phyloP scores from a whole-genome alignment of 2,888 invertebrate species.

The Synergus itoensis region DNA sequence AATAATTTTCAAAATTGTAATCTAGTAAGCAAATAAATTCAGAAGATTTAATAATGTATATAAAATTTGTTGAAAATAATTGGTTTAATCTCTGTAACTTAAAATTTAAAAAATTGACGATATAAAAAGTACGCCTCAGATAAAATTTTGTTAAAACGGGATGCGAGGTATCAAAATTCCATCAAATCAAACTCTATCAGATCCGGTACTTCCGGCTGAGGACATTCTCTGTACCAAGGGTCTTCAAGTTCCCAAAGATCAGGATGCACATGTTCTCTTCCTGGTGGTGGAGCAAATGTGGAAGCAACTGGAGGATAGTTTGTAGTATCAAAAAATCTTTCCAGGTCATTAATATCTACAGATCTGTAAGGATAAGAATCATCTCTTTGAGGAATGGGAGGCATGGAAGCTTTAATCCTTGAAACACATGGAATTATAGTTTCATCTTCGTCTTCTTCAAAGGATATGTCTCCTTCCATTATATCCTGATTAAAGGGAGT shows the following conservation, averaged over 20 bases:
- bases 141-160: neutral
- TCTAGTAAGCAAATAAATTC: neutral
- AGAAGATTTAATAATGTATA: neutral
- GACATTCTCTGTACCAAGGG: constrained; percentile 63
- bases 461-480: constrained; percentile 60
- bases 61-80: neutral
- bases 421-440: constrained; percentile 54
- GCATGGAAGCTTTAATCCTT: constrained; percentile 57
- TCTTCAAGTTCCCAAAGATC: constrained; percentile 70
- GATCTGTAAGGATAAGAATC: constrained; percentile 43
- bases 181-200: constrained; percentile 57
- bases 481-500: constrained; percentile 62
- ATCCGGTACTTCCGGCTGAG: constrained; percentile 54
- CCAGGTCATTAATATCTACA: constrained; percentile 61
- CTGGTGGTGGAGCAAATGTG: constrained; percentile 57
- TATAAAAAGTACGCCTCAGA: neutral
- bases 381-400: constrained; percentile 50
- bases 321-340: constrained; percentile 65
- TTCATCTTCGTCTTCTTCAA: constrained; percentile 60
- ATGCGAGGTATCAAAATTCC: neutral
- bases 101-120: neutral
- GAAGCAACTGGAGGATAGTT: constrained; percentile 57
- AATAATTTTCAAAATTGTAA: neutral
- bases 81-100: neutral
- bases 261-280: constrained; percentile 59